Evolutionary conservation across 2,888 invertebrate species (phyloP).

Genomic region (Thysanoteuthis rhombus): DNA sequence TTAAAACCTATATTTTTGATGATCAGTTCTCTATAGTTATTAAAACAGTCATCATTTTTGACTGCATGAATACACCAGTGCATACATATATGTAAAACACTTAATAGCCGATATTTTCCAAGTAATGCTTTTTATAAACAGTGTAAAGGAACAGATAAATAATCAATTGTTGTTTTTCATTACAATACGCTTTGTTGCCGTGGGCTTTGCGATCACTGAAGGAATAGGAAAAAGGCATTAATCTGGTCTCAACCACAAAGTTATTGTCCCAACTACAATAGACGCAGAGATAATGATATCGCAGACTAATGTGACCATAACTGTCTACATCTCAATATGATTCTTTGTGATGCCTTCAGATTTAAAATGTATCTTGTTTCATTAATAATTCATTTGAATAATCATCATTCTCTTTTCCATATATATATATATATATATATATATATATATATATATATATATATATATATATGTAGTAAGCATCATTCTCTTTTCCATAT

Average conservation of each 20-base stretch:
- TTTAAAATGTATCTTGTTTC: not conserved
- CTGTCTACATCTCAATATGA: not conserved
- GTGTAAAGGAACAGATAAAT: not conserved
- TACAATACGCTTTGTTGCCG: not conserved
- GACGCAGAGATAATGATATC: not conserved
- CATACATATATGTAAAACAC: not conserved
- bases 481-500: not conserved
- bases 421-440: too few species aligned
- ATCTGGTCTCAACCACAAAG: not conserved
- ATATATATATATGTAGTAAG: too few species aligned
- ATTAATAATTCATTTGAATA: not conserved
- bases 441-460: too few species aligned
- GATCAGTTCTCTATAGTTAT: too few species aligned
- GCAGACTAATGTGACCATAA: not conserved
- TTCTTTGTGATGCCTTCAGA: not conserved
- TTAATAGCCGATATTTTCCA: not conserved
- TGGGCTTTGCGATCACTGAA: not conserved
- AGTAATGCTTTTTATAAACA: not conserved
- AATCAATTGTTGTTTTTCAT: not conserved
- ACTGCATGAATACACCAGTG: not conserved
- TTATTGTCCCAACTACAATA: not conserved
- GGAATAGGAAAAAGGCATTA: not conserved
- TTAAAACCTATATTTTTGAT: too few species aligned
- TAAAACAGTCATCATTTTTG: too few species aligned
- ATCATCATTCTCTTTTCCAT: not conserved